Percentiles rank a stretch among this genome's conserved stretches.
Conservation (phyloP, 2,113 vertebrate species). For the Syngnathus floridae region DNA sequence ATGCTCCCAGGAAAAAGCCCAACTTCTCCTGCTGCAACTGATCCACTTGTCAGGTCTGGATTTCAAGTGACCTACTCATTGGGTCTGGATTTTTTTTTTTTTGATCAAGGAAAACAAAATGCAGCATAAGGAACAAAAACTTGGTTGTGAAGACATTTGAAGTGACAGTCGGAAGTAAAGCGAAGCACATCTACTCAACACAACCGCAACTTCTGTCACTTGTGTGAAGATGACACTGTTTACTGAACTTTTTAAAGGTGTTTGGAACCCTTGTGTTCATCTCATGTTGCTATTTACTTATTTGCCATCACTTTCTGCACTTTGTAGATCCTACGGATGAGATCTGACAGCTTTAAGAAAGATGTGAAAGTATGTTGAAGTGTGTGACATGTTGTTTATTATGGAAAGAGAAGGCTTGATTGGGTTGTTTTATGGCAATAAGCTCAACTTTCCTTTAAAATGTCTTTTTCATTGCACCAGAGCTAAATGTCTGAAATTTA, state of each 20-base stretch:
- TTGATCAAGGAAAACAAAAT: slow-evolving; percentile 1
- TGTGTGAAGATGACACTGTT: background rate
- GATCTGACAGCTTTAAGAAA: background rate
- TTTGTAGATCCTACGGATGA: background rate
- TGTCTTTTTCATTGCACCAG: background rate
- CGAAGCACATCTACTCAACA: background rate
- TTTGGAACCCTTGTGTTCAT: background rate
- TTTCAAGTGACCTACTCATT: background rate
- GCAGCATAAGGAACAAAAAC: slow-evolving; percentile 14
- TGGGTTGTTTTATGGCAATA: background rate
- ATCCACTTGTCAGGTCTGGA: slow-evolving; percentile 19
- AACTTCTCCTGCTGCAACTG: slow-evolving; percentile 79
- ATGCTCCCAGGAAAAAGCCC: slow-evolving; percentile 68
- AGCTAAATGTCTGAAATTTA: background rate
- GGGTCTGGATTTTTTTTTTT: background rate
- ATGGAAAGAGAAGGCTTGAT: background rate
- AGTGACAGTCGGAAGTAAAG: background rate
- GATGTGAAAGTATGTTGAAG: background rate
- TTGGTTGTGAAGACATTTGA: background rate
- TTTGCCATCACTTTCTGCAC: background rate
- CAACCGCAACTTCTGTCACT: background rate
- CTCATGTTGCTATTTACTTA: background rate
- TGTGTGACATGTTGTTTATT: background rate
- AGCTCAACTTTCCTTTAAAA: background rate
- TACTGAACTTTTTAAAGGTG: background rate